A percentile compares a stretch with the other conserved stretches of the same genome.
Conservation (phyloP, 2,113 vertebrate genomes). For the Antechinus flavipes region DNA sequence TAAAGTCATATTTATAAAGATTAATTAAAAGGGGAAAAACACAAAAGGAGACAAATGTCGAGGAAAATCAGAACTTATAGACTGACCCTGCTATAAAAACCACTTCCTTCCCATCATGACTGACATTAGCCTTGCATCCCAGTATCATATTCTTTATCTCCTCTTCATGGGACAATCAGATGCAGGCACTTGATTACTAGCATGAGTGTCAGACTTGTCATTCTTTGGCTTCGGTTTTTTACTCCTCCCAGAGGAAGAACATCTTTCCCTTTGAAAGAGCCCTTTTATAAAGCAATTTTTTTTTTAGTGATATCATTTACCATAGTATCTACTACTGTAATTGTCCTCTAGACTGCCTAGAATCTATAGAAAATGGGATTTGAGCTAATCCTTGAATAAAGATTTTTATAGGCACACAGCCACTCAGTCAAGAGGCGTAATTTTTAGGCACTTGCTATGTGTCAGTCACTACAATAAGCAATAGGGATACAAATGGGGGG, state of each 20-base stretch:
- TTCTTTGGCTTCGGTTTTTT: neutral
- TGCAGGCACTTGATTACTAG: neutral
- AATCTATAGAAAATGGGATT: neutral
- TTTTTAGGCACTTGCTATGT: neutral
- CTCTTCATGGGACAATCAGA: neutral
- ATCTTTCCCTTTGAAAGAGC: neutral
- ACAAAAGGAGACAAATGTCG: neutral
- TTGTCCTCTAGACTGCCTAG: neutral
- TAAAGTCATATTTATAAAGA: neutral
- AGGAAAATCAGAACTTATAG: neutral
- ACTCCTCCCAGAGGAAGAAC: neutral
- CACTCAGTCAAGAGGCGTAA: neutral
- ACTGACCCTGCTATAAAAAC: neutral
- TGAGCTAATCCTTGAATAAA: neutral
- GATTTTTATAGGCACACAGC: neutral
- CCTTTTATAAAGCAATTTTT: neutral
- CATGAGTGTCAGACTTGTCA: neutral
- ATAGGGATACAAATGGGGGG: neutral
- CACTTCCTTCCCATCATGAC: neutral
- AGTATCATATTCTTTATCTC: neutral
- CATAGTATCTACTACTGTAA: rapidly evolving
- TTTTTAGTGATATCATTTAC: neutral
- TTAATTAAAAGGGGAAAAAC: neutral
- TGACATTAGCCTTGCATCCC: neutral
- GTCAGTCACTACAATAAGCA: neutral